Evolutionary conservation across 2,888 invertebrate genomes (phyloP).

Genomic region (Sarcophaga variegata): DNA sequence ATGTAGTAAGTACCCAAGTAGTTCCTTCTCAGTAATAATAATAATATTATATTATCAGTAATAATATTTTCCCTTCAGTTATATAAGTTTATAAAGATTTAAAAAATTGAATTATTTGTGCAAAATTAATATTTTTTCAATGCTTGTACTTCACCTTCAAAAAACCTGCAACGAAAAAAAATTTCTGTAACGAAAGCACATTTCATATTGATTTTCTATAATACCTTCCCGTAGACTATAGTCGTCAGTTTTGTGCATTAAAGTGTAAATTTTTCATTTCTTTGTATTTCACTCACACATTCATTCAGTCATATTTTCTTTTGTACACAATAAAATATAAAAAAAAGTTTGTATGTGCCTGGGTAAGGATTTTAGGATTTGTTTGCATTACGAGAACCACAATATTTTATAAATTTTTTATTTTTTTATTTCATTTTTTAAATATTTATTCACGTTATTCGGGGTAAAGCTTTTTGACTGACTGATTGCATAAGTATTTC

Average conservation of each 20-base stretch:
- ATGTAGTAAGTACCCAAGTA: too few species aligned
- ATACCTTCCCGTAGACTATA: neutral
- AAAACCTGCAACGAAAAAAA: neutral
- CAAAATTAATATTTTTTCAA: too few species aligned
- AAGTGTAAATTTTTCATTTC: slow-evolving; percentile 17
- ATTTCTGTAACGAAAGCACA: slow-evolving; percentile 8
- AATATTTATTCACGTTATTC: slow-evolving; percentile 1
- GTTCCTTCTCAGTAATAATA: too few species aligned
- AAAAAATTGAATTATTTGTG: too few species aligned
- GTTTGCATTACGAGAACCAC: neutral
- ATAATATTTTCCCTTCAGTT: too few species aligned
- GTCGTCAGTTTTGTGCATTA: slow-evolving; percentile 9
- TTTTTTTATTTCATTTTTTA: too few species aligned
- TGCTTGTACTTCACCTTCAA: neutral
- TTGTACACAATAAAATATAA: neutral
- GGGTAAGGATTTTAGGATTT: neutral
- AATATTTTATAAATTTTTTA: too few species aligned
- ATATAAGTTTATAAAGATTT: too few species aligned
- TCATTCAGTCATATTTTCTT: neutral
- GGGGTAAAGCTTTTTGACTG: slow-evolving; percentile 8
- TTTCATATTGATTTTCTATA: slow-evolving; percentile 40
- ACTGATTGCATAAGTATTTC: neutral
- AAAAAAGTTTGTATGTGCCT: neutral
- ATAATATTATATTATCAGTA: too few species aligned
- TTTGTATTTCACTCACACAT: neutral